These are phyloP conservation scores for Cheilosia pagana DNA, from an alignment of 2,888 invertebrate genomes.

Conservation along the genomic window DNA sequence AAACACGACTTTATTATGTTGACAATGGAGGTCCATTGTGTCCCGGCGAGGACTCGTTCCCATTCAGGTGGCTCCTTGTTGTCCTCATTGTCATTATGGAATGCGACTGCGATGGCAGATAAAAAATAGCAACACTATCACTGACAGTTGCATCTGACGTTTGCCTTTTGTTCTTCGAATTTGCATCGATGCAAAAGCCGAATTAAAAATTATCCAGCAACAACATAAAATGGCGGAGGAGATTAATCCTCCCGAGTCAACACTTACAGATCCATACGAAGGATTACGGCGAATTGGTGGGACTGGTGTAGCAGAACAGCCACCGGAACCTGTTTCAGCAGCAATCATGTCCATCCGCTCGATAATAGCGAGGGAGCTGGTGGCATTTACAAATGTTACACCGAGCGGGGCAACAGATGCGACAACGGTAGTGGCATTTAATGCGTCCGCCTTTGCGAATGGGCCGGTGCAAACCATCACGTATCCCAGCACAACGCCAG, in stretches of 20 bases:
- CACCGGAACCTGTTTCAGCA: conserved; percentile 59
- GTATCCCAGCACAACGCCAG: conserved; percentile 76
- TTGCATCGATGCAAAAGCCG: conserved; percentile 31
- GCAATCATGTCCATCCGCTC: conserved; percentile 77
- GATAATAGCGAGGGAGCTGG: conserved; percentile 76
- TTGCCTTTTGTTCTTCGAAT: conserved; percentile 21
- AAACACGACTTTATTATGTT: conserved; percentile 47
- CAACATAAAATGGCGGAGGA: conserved; percentile 27
- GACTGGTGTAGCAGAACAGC: background rate
- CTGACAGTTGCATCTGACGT: conserved; percentile 24
- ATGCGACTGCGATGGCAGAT: conserved; percentile 10
- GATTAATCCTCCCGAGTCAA: conserved; percentile 9
- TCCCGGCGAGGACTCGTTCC: conserved; percentile 36
- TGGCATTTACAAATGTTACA: conserved; percentile 52
- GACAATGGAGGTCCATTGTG: conserved; percentile 52
- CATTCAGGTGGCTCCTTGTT: conserved; percentile 32
- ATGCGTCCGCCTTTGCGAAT: conserved; percentile 29
- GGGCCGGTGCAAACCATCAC: conserved; percentile 72
- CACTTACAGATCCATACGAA: conserved; percentile 16
- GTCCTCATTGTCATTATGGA: background rate
- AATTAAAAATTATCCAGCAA: conserved; percentile 40
- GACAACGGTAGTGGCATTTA: conserved; percentile 25
- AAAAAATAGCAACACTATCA: conserved; percentile 25
- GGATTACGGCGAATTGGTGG: conserved; percentile 18
- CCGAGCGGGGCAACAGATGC: conserved; percentile 38